These are phyloP conservation scores for Crepidodera aurea DNA, from an alignment of 2,888 invertebrate genomes.

Conservation along the genomic window DNA sequence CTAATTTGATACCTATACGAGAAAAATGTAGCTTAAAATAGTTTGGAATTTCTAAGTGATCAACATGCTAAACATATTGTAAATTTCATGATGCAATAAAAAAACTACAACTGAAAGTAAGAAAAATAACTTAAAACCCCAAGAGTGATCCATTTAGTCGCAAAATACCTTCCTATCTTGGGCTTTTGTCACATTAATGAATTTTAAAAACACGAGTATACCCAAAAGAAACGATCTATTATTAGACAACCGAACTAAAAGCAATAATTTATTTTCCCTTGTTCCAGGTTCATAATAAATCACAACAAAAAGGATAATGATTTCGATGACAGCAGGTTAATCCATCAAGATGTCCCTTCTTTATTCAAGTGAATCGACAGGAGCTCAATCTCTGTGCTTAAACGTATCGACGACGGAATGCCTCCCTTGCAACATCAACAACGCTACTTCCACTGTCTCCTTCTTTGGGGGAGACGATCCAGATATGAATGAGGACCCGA, in stretches of 20 bases:
- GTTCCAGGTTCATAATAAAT: conserved; percentile 24
- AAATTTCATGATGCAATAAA: too few relatives aligned
- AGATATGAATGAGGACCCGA: conserved; percentile 65
- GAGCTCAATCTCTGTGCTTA: conserved; percentile 51
- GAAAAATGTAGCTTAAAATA: too few relatives aligned
- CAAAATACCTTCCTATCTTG: too few relatives aligned
- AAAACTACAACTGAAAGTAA: too few relatives aligned
- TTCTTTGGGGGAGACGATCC: conserved; percentile 50
- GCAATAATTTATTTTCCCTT: conserved; percentile 14
- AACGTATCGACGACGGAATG: conserved; percentile 54
- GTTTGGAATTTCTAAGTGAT: too few relatives aligned
- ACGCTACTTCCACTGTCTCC: conserved; percentile 49
- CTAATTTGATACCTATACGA: too few relatives aligned
- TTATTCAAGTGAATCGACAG: conserved; percentile 59
- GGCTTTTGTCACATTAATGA: too few relatives aligned
- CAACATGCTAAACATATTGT: too few relatives aligned
- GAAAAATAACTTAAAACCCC: too few relatives aligned
- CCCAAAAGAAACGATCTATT: background rate
- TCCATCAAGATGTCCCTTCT: conserved; percentile 55
- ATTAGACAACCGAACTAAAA: background rate
- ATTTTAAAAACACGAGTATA: too few relatives aligned
- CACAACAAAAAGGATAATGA: conserved; percentile 24
- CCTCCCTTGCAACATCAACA: conserved; percentile 53
- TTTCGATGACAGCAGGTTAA: conserved; percentile 22
- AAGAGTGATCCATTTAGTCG: too few relatives aligned